These are phyloP conservation scores for Dendrolimus punctatus DNA, from an alignment of 1,140 invertebrate genomes.

Conservation along the genomic window DNA sequence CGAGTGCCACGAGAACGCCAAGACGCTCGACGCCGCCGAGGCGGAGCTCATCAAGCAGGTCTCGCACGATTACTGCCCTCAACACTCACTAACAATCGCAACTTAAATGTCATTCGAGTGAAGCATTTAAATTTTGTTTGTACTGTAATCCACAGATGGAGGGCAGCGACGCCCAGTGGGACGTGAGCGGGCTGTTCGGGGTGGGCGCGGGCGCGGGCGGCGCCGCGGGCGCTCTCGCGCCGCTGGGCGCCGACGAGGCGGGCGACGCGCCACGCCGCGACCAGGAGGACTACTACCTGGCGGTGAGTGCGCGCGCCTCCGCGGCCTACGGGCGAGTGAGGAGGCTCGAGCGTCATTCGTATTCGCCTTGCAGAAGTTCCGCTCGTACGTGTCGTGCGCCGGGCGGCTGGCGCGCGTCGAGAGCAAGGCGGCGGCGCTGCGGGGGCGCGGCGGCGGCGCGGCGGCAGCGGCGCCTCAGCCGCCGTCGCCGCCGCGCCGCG, in stretches of 20 bases:
- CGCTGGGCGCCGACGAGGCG: slow-evolving; percentile 21
- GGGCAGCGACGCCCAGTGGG: slow-evolving; percentile 34
- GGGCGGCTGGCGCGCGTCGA: slow-evolving; percentile 93
- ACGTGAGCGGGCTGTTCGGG: slow-evolving; percentile 34
- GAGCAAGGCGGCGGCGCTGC: slow-evolving; percentile 88
- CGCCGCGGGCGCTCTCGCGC: slow-evolving; percentile 11
- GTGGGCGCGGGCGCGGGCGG: slow-evolving; percentile 8
- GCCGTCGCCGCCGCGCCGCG: slow-evolving; percentile 27
- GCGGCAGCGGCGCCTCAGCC: no score
- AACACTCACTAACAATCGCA: no score
- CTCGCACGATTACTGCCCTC: slow-evolving; percentile 15
- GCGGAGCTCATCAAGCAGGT: slow-evolving; percentile 89
- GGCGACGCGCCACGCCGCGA: slow-evolving; percentile 21
- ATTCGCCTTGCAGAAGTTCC: slow-evolving; percentile 84
- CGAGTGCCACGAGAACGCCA: slow-evolving; percentile 96
- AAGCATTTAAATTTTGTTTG: no score
- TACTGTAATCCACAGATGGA: slow-evolving; percentile 28
- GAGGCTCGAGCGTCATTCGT: background rate
- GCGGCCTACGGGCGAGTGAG: background rate
- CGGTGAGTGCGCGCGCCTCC: slow-evolving; percentile 16
- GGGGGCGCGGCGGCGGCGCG: slow-evolving; percentile 71
- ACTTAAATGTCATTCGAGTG: no score
- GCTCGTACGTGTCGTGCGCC: slow-evolving; percentile 90
- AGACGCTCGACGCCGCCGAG: slow-evolving; percentile 95
- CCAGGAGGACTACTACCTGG: slow-evolving; percentile 58